phyloP scores from a whole-genome alignment of 2,888 invertebrate species.

The Trilocha varians region DNA sequence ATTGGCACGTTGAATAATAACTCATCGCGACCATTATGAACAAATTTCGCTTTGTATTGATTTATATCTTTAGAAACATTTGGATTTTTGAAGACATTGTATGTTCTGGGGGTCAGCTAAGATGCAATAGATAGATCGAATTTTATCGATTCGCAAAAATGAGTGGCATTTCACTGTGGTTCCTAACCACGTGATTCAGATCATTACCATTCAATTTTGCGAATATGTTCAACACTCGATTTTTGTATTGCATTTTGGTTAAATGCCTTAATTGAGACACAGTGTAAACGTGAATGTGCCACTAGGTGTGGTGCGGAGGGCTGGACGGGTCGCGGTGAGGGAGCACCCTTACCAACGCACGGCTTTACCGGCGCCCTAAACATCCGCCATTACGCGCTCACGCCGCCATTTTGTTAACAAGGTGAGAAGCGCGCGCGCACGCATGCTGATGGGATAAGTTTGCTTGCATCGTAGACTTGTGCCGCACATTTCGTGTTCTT shows the following conservation, averaged over 20 bases:
- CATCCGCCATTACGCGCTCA: constrained; percentile 61
- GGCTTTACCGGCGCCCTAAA: constrained; percentile 81
- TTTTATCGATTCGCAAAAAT: no score
- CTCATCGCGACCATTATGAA: no score
- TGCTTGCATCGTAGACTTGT: constrained; percentile 28
- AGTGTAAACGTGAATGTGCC: constrained; percentile 65
- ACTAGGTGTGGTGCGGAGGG: constrained; percentile 88
- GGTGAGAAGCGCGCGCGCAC: constrained; percentile 67
- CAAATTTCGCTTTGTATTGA: no score
- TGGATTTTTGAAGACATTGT: no score
- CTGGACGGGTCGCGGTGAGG: constrained; percentile 90
- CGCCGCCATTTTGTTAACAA: constrained; percentile 71
- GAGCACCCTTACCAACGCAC: constrained; percentile 98
- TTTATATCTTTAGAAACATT: constrained; percentile 9
- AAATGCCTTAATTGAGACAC: constrained; percentile 34
- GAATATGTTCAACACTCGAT: no score
- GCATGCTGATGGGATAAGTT: constrained; percentile 50
- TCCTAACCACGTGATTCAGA: no score
- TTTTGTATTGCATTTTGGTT: constrained; percentile 4
- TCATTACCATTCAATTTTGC: no score
- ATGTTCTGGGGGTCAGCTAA: not conserved
- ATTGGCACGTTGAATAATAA: no score
- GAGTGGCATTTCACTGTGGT: no score
- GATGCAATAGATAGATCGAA: not conserved
- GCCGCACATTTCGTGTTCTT: not conserved